Base-by-base conservation (phyloP, 2,113 vertebrate genomes). In the Sphaerodactylus townsendi region DNA sequence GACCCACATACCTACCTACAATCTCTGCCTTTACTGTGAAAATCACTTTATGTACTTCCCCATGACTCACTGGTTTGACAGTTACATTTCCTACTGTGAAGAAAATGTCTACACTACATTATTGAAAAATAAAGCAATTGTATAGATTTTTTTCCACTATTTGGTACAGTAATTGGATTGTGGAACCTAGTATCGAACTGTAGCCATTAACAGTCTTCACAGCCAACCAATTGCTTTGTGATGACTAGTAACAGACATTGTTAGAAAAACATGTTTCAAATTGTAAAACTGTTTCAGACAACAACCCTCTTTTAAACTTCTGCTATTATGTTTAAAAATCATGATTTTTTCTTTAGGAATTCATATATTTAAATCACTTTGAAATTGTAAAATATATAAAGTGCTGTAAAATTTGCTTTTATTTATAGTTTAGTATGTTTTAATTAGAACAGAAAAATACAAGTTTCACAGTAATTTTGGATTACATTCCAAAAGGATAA, bases 371-470 rank as follows among this genome's bases (percentile, higher is more conserved):
- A 50, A 21, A 50, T 37, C 33, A 69, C 48, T 80, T 80, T 28
- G 14, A 81, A 56, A 11, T 14, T 39, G 37, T 65, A n/a, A 81
- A 8, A 1, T 9, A 85, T 0, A 2, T 11, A n/a, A 35, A 82
- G 1, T 35, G 74, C 6, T 76, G 56, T 82, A 78, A 35, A 30
- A 82, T 65, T n/a, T 39, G 13, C 25, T n/a, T 46, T n/a, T 59
- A 72, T 7, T 59, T 28, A 41, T 10, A 41, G 33, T 65, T 78
- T 44, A 25, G 46, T 71, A n/a, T 13, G 48, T 86, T 89, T 83
- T 75, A 79, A 76, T 87, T 68, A 14, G 82, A 84, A 1, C 65
- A 82, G 39, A 68, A 64, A 50, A 19, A n/a, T n/a, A n/a, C n/a
- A n/a, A n/a, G n/a, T n/a, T n/a, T n/a, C n/a, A n/a, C n/a, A n/a